Evolutionary conservation across 2,113 vertebrate genomes (phyloP), one percentile per base, ranked within the genome.

Genomic region (Anser cygnoides): DNA sequence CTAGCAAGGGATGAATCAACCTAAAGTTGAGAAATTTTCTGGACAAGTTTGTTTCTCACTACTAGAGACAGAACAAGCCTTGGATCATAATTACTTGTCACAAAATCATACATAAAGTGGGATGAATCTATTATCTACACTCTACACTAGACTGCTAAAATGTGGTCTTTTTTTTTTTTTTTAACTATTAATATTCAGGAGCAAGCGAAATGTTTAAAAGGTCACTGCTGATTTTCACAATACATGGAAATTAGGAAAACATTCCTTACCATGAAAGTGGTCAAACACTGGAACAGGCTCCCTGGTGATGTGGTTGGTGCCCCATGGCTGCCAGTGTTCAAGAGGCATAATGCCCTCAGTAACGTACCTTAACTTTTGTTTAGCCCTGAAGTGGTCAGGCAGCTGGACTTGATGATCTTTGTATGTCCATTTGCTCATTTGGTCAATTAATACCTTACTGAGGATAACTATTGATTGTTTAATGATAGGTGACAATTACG

Each of bases 131-230:
- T 6, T 25, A 67, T 41, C 22, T 54, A 29, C 4, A 11, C 11
- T 16, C 63, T 62, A 70, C 39, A 62, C 57, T 66, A 84, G 65
- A 55, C 15, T 61, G 2, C 1, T 14, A 44, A 71, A 55, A 22
- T 19, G 4, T 2, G 2, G 15, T 39, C 7, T 29, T 0, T 0
- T 2, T 39, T 82, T 41, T 39, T 78, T 2, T 52, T 82, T 41
- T 52, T 35, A 72, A 43, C 26, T 11, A 28, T 14, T 14, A 65
- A 21, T 9, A 50, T 44, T 11, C 11, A 68, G 29, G 3, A 61
- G 5, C 11, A 84, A 72, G 6, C 43, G 19, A 73, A 46, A 12
- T 70, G 6, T 37, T 49, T 49, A 28, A 76, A 81, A 92, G 21
- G 4, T 54, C 17, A 54, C 41, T 49, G 6, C 3, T 66, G 25